These are phyloP conservation scores for Indri indri DNA, from an alignment of 2,113 vertebrate species.

Conservation along the genomic window DNA sequence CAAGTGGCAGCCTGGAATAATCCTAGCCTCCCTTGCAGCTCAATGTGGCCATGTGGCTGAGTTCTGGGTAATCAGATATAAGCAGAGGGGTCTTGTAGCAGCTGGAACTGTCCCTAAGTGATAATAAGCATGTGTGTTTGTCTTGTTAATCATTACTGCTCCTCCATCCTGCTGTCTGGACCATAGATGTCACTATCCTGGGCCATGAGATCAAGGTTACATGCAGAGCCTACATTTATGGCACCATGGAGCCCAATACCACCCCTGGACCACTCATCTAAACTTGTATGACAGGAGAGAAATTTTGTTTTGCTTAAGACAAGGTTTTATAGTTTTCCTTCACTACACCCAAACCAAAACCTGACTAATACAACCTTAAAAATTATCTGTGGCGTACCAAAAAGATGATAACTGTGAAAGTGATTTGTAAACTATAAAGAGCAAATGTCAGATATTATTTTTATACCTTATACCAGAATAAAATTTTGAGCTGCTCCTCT, in stretches of 20 bases:
- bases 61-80: neutral
- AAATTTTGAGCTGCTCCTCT: neutral
- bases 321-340: neutral
- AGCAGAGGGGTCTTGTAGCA: neutral
- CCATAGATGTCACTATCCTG: neutral
- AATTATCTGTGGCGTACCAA: neutral
- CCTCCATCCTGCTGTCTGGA: neutral
- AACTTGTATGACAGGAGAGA: neutral
- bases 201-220: neutral
- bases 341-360: neutral
- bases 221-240: neutral
- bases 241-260: neutral
- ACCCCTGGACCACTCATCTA: neutral
- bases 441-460: conserved; percentile 32
- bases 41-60: neutral
- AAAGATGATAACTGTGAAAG: neutral
- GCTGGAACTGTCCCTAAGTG: neutral
- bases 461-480: neutral
- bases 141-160: neutral
- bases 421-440: conserved; percentile 11
- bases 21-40: neutral
- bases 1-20: neutral
- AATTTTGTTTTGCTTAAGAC: neutral
- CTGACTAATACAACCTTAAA: conserved; percentile 5
- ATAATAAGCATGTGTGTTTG: neutral